Base-by-base conservation (phyloP, 2,888 invertebrate species). In the Ophion ellenae region DNA sequence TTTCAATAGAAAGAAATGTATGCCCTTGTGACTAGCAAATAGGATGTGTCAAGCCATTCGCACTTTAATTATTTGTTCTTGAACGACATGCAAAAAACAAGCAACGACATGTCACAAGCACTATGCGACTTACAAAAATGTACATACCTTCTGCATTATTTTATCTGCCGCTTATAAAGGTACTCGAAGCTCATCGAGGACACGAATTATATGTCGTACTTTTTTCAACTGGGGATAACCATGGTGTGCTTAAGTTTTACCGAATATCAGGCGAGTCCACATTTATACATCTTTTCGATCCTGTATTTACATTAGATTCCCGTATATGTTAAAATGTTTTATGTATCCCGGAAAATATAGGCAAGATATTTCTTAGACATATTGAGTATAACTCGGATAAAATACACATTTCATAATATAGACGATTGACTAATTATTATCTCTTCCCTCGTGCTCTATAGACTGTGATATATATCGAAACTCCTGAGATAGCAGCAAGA, bases 201-300 rank as follows among this genome's bases (percentile, higher is more conserved):
- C 7, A 88, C 89, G 2, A 89, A 89, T 77, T 87, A 82, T 32
- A 81, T 87, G n/a, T 90, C 90, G 47, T 90, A 87, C 71, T 89
- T 91, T 76, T 86, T 90, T 70, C 90, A 90, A 88, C 47, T 91
- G 76, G 91, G 90, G 47, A 76, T 90, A 7, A 89, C 81, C 71
- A 90, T 91, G 91, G 53, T 90, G 14, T 89, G 90, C 40, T 86
- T 91, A 66, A 91, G 89, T 74, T 91, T 91, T 70, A 90, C 90
- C 0, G 88, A 87, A 61, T 91, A 89, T 32, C 91, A 91, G 88
- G 91, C 89, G 32, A 79, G 88, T 86, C n/a, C 11, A 14, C 10
- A 28, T 73, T 59, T 3, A 40, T n/a, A 59, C 9, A 32, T 14
- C 40, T 53, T 4, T 14, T 14, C 5, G 4, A 53, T 11, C 53